These are phyloP conservation scores for Uropetala carovei DNA, from an alignment of 2,888 invertebrate species.

Conservation along the genomic window DNA sequence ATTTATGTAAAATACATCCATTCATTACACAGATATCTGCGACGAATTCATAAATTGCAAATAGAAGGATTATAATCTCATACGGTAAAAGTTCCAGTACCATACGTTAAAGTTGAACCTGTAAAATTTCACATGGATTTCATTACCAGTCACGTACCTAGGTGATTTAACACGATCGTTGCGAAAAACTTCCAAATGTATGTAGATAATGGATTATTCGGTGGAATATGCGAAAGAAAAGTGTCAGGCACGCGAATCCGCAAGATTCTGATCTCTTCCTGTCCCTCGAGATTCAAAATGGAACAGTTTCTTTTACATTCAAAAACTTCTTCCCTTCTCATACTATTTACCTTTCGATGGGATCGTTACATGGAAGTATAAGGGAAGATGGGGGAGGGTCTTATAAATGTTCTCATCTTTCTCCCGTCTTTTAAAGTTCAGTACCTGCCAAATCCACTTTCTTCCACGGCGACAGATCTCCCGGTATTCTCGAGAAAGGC, in stretches of 20 bases:
- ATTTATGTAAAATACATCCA: too few relatives aligned
- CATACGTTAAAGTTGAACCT: too few relatives aligned
- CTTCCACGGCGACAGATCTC: neutral
- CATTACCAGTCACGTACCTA: too few relatives aligned
- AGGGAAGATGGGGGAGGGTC: too few relatives aligned
- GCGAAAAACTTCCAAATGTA: too few relatives aligned
- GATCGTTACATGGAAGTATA: neutral
- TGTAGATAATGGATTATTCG: too few relatives aligned
- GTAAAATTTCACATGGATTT: too few relatives aligned
- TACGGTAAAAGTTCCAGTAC: too few relatives aligned
- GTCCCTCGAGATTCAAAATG: neutral
- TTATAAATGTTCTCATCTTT: conserved; percentile 11
- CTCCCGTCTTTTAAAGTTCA: conserved; percentile 5
- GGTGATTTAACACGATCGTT: too few relatives aligned
- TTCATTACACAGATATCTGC: too few relatives aligned
- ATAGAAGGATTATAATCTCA: too few relatives aligned
- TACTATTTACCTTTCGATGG: neutral
- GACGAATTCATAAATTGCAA: too few relatives aligned
- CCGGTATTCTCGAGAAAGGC: neutral
- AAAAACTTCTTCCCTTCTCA: neutral
- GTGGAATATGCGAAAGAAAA: neutral
- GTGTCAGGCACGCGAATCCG: neutral
- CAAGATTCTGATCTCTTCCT: neutral
- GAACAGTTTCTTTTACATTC: neutral
- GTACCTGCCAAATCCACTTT: conserved; percentile 15